Evolutionary conservation across 1,140 invertebrate species (phyloP).

Genomic region (Scaptomyza pallida): DNA sequence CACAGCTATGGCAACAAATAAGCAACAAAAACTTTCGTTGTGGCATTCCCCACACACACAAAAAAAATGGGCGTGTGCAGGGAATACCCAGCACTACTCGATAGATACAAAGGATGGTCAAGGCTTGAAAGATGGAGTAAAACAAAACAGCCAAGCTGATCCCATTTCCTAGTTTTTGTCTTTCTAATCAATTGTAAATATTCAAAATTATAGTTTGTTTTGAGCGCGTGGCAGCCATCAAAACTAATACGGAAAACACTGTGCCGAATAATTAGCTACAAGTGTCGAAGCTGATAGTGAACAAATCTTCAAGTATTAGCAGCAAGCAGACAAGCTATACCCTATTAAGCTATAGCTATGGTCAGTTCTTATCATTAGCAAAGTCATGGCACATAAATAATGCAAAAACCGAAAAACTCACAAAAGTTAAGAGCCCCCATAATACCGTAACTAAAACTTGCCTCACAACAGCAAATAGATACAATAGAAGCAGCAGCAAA

Average conservation of each 20-base stretch:
- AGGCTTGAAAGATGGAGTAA: not conserved
- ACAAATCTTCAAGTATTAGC: not conserved
- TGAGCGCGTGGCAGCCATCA: constrained; percentile 67
- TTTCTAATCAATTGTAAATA: constrained; percentile 23
- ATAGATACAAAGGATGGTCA: not conserved
- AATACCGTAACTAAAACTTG: not conserved
- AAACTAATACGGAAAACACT: constrained; percentile 35
- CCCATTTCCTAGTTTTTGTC: constrained; percentile 4
- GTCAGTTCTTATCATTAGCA: constrained; percentile 29
- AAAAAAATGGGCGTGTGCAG: constrained; percentile 5
- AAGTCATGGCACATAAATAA: constrained; percentile 5
- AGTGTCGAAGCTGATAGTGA: constrained; percentile 35
- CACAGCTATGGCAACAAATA: constrained; percentile 14
- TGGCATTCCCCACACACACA: constrained; percentile 47
- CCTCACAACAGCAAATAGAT: not conserved
- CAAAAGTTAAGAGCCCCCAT: constrained; percentile 8
- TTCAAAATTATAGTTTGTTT: constrained; percentile 28
- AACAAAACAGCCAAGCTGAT: not conserved
- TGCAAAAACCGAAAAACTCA: constrained; percentile 1
- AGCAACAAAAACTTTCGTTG: constrained; percentile 20
- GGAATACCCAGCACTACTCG: constrained; percentile 1
- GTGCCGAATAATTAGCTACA: constrained; percentile 63
- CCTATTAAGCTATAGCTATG: constrained; percentile 17
- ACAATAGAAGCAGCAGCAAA: not conserved
- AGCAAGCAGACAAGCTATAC: constrained; percentile 1